Percentiles rank a stretch among this genome's conserved stretches.
phyloP scores from a whole-genome alignment of 2,888 invertebrate genomes.

The Drosophila rellima region DNA sequence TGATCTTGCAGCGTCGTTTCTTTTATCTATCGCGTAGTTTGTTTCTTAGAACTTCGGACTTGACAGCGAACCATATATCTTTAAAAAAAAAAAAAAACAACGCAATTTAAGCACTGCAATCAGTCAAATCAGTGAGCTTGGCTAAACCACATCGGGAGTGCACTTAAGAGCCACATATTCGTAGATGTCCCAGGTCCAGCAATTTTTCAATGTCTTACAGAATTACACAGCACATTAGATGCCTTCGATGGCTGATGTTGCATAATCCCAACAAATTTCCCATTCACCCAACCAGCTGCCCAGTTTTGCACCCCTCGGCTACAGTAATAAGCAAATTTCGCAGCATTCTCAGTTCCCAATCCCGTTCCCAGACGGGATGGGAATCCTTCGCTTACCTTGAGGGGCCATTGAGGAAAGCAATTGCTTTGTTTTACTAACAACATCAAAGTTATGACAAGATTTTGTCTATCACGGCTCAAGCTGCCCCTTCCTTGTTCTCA shows the following conservation, averaged over 20 bases:
- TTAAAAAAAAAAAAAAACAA: slow-evolving; percentile 27
- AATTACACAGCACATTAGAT: slow-evolving; percentile 76
- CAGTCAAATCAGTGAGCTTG: slow-evolving; percentile 54
- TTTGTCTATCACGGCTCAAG: slow-evolving; percentile 77
- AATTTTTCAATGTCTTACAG: slow-evolving; percentile 72
- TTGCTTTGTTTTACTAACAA: slow-evolving; percentile 77
- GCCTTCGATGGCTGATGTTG: slow-evolving; percentile 63
- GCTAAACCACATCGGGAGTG: slow-evolving; percentile 46
- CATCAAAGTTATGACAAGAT: slow-evolving; percentile 83
- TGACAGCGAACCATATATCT: slow-evolving; percentile 48
- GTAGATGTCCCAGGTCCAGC: slow-evolving; percentile 52
- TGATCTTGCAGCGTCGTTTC: slow-evolving; percentile 40
- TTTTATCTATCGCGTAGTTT: slow-evolving; percentile 59
- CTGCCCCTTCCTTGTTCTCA: slow-evolving; percentile 29
- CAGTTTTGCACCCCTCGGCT: slow-evolving; percentile 62
- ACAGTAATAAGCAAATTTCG: slow-evolving; percentile 59
- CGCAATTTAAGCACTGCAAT: slow-evolving; percentile 58
- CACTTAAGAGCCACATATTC: slow-evolving; percentile 16
- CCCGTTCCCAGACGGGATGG: slow-evolving; percentile 63
- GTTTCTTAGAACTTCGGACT: slow-evolving; percentile 56
- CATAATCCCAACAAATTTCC: slow-evolving; percentile 62
- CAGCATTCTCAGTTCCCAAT: slow-evolving; percentile 45
- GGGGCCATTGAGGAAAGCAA: slow-evolving; percentile 57
- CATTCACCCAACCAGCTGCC: slow-evolving; percentile 45
- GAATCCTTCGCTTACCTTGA: slow-evolving; percentile 52